Conservation (phyloP, 1,140 invertebrate genomes). For the Thrips palmi region DNA sequence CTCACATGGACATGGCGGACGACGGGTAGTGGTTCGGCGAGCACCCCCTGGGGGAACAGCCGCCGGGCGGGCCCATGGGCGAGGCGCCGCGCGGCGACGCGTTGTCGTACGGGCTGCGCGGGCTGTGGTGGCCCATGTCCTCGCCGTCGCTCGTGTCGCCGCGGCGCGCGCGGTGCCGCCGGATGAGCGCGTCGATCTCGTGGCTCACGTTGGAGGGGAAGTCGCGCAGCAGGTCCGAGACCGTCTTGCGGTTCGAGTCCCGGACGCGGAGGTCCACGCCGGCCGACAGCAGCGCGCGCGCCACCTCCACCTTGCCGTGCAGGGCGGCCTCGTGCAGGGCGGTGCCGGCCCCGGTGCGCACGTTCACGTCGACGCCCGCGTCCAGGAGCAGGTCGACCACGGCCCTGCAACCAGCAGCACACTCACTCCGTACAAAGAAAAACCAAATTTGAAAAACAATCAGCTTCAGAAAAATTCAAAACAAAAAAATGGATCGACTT, state of each 20-base stretch:
- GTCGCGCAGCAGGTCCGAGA: conserved; percentile 68
- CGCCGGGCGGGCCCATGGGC: conserved; percentile 20
- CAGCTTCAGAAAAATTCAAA: not conserved
- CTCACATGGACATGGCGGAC: conserved; percentile 38
- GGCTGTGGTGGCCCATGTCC: conserved; percentile 32
- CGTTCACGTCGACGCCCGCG: conserved; percentile 78
- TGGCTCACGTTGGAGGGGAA: conserved; percentile 78
- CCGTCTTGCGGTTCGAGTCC: conserved; percentile 63
- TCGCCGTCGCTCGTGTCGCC: conserved; percentile 27
- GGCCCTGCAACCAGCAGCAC: conserved; percentile 39
- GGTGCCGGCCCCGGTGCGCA: conserved; percentile 69
- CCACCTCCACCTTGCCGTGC: conserved; percentile 84
- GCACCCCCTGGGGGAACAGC: conserved; percentile 30
- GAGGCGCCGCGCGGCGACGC: conserved; percentile 26
- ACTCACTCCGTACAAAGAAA: not conserved
- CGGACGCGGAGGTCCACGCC: conserved; percentile 65
- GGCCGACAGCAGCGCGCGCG: conserved; percentile 57
- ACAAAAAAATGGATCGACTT: not conserved
- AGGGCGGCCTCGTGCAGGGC: conserved; percentile 89
- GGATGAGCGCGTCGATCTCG: conserved; percentile 53
- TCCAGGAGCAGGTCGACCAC: conserved; percentile 67
- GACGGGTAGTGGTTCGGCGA: conserved; percentile 37
- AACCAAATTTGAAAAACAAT: conserved; percentile 2
- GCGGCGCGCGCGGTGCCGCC: conserved; percentile 19
- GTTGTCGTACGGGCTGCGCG: conserved; percentile 45